phyloP scores from a whole-genome alignment of 2,888 invertebrate species.

The Phalangium opilio region DNA sequence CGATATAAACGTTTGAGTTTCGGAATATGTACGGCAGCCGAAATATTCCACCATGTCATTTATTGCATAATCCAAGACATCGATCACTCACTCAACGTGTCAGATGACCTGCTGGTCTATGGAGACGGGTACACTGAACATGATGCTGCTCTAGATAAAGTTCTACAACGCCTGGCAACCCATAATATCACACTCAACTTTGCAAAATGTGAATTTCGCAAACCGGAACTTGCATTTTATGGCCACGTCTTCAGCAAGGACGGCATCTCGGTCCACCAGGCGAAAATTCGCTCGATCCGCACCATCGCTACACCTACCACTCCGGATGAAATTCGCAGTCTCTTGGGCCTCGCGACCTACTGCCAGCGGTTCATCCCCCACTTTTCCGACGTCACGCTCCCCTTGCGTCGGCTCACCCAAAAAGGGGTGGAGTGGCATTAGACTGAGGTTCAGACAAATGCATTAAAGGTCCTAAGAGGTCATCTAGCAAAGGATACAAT shows the following conservation, averaged over 20 bases:
- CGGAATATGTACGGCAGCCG: neutral
- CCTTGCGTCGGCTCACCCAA: neutral
- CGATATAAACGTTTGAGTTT: slow-evolving; percentile 19
- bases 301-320: neutral
- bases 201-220: neutral
- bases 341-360: neutral
- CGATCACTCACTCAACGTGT: neutral
- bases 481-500: neutral
- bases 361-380: neutral
- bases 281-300: neutral
- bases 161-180: neutral
- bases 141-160: neutral
- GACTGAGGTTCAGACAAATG: neutral
- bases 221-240: neutral
- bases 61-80: neutral
- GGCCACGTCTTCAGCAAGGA: neutral
- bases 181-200: neutral
- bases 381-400: neutral
- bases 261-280: neutral
- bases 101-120: too few relatives aligned
- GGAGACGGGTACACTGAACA: too few relatives aligned
- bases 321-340: neutral
- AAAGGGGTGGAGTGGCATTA: too few relatives aligned
- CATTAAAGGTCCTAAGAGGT: neutral
- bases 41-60: neutral